Conservation (phyloP, 2,797 vertebrate genomes). For the Melanitta fusca region DNA sequence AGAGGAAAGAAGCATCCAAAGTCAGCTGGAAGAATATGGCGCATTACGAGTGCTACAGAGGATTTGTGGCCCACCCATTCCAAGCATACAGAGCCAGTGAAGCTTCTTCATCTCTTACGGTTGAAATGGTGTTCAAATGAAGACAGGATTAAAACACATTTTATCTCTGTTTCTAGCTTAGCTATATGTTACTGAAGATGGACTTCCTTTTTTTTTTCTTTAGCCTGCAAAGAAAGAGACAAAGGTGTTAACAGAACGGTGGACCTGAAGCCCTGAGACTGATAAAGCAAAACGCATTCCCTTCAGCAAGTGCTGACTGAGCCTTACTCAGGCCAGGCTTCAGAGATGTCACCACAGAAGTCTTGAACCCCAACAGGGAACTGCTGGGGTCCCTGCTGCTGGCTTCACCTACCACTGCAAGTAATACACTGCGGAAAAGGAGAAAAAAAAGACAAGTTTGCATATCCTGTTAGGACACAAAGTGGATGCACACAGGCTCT, state of each 20-base stretch:
- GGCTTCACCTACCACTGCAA: not conserved
- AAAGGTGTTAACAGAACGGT: not conserved
- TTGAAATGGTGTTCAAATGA: not conserved
- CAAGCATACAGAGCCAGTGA: not conserved
- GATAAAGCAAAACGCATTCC: not conserved
- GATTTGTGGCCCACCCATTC: not conserved
- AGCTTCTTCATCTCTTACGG: not conserved
- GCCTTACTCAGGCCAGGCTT: not conserved
- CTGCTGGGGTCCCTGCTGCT: not conserved
- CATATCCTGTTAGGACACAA: not conserved
- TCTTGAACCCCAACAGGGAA: not conserved
- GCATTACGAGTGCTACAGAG: not conserved
- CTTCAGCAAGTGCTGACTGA: slow-evolving; percentile 26
- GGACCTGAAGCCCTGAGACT: not conserved
- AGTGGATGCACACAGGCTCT: not conserved
- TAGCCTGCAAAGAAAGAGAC: not conserved
- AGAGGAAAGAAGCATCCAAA: not conserved
- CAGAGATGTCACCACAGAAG: not conserved
- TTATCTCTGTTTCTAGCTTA: not conserved
- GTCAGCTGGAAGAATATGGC: not conserved
- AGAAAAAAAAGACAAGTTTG: not conserved
- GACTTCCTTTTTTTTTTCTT: not conserved
- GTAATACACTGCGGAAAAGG: not conserved
- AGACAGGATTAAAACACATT: not conserved
- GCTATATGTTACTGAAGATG: not conserved